Percentiles rank a stretch among this genome's conserved stretches.
These are phyloP conservation scores for Drosophila neonasuta DNA, from an alignment of 2,888 invertebrate species.

Conservation along the genomic window DNA sequence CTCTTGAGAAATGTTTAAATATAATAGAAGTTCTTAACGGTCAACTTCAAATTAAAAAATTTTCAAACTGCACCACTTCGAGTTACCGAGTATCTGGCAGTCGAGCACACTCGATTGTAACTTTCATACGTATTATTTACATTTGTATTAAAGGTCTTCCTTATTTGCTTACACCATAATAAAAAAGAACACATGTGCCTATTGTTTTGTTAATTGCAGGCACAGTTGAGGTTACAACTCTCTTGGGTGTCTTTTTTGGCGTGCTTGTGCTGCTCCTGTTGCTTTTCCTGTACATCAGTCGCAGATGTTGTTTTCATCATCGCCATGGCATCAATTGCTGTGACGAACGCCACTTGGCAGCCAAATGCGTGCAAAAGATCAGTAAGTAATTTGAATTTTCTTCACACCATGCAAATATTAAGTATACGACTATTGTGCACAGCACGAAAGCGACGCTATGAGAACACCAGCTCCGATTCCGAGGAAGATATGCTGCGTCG, in stretches of 20 bases:
- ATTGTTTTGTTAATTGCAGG: slow-evolving; percentile 65
- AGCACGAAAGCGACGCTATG: slow-evolving; percentile 81
- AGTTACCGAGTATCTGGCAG: not conserved
- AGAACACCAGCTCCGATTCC: slow-evolving; percentile 87
- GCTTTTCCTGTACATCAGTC: slow-evolving; percentile 93
- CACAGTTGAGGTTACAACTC: slow-evolving; percentile 92
- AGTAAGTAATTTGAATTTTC: slow-evolving; percentile 71
- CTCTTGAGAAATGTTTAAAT: too few relatives aligned
- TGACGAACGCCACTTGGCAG: slow-evolving; percentile 83
- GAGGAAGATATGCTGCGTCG: slow-evolving; percentile 87
- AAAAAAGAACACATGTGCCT: not conserved
- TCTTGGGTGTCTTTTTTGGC: slow-evolving; percentile 93
- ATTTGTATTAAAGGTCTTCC: not conserved
- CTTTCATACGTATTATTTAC: not conserved
- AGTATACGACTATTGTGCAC: slow-evolving; percentile 10
- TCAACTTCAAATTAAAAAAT: not conserved
- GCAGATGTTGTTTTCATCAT: slow-evolving; percentile 87
- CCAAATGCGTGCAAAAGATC: slow-evolving; percentile 82
- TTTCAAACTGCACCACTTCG: not conserved
- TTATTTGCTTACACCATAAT: slow-evolving; percentile 1
- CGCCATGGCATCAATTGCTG: slow-evolving; percentile 86
- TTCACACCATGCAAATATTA: not conserved
- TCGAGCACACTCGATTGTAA: not conserved
- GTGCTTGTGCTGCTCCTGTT: slow-evolving; percentile 92
- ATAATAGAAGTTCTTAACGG: too few relatives aligned